Evolutionary conservation across 1,140 invertebrate genomes (phyloP), one percentile per base, ranked within the genome.

Genomic region (Gonatopus flavifemur): DNA sequence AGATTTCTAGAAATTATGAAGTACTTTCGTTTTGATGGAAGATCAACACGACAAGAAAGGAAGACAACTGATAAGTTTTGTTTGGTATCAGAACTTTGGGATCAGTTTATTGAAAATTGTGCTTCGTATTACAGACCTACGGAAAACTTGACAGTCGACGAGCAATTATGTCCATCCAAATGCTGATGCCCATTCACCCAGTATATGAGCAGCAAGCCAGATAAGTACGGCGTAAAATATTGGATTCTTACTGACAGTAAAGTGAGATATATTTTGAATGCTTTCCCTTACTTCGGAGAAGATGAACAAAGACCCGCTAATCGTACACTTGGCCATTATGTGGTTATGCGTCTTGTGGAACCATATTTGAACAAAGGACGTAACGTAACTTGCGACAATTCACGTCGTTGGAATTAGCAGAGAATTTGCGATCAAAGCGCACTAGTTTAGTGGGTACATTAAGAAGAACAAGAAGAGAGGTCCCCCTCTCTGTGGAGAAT

Each of bases 241-340:
- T 28, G 25, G 25, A 7, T 28, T 7, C 6, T 12, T 6, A 7
- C 25, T 28, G 25, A 28, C 12, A 12, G 6, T 7, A 28, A 28
- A 28, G 12, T 12, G 6, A 28, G 12, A 28, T 28, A 28, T 12
- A 6, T 28, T 28, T 6, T 28, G 12, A 28, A 28, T 28, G 25
- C 49, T 12, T 69, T 72, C 49, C 67, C 64, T 3, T 74, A 74
- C 51, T 48, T 72, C 8, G 68, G 68, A 46, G 65, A 68, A 49
- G 67, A 71, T 48, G 49, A 55, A 22, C 10, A 35, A 8, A 30
- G 50, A 40, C 20, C 40, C 16, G 18, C 6, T 20, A 25, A 47
- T 7, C 31, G 30, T 19, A 44, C 41, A 10, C 41, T 59, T 3
- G 39, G 28, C 10, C 38, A 55, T 37, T 52, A 41, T 28, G 35